Percentiles rank a stretch among this genome's conserved stretches.
phyloP scores from a whole-genome alignment of 2,113 vertebrate species.

The Sprattus sprattus region DNA sequence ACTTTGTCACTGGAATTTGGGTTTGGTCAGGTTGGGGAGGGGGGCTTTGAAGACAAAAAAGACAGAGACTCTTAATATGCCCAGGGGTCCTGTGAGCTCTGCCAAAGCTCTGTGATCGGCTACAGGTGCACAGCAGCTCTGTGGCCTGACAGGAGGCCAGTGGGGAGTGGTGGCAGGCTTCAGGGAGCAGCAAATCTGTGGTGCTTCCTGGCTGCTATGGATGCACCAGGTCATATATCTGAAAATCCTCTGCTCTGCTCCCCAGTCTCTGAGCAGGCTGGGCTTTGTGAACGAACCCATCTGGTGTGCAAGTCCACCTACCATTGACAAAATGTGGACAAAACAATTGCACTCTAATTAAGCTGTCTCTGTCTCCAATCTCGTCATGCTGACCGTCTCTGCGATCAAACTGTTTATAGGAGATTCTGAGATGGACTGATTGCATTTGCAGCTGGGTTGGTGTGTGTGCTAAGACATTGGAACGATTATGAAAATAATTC shows the following conservation, averaged over 20 bases:
- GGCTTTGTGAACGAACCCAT: slow-evolving; percentile 28
- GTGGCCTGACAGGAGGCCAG: slow-evolving; percentile 31
- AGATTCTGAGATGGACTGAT: slow-evolving; percentile 4
- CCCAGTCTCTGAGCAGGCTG: slow-evolving; percentile 15
- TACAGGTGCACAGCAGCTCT: slow-evolving; percentile 36
- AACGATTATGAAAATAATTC: slow-evolving; percentile 1
- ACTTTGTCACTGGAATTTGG: neutral
- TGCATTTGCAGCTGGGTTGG: slow-evolving; percentile 35
- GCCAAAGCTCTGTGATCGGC: neutral
- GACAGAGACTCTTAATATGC: slow-evolving; percentile 16
- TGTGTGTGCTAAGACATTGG: neutral
- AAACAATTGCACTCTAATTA: slow-evolving; percentile 19
- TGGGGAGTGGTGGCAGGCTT: slow-evolving; percentile 13
- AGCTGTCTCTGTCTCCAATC: neutral
- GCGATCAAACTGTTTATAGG: neutral
- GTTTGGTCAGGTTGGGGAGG: slow-evolving; percentile 19
- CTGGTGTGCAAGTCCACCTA: slow-evolving; percentile 49
- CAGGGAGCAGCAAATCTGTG: slow-evolving; percentile 31
- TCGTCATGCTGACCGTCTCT: neutral
- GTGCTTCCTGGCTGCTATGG: slow-evolving; percentile 21
- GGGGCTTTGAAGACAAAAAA: neutral
- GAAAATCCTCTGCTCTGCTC: neutral
- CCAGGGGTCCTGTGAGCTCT: slow-evolving; percentile 15
- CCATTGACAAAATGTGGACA: slow-evolving; percentile 34
- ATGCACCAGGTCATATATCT: slow-evolving; percentile 44